Evolutionary conservation across 2,888 invertebrate species (phyloP).

Genomic region (Sarcophaga carnaria): DNA sequence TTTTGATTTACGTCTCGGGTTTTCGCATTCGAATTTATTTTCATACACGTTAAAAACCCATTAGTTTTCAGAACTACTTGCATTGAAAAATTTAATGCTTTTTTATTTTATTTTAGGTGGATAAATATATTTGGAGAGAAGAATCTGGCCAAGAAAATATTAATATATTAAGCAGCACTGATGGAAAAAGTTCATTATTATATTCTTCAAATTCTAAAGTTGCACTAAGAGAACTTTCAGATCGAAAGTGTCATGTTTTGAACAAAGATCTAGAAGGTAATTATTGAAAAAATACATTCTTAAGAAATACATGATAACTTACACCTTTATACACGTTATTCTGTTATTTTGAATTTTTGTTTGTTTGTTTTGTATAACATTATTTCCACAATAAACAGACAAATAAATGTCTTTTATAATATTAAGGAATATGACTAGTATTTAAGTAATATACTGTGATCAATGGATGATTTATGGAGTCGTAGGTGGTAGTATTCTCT

Average conservation of each 20-base stretch:
- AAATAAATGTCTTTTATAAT: too few species aligned
- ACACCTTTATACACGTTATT: background rate
- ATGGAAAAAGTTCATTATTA: background rate
- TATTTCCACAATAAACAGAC: too few species aligned
- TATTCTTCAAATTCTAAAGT: background rate
- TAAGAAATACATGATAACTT: background rate
- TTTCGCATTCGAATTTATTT: too few species aligned
- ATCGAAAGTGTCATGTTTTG: background rate
- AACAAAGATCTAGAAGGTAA: background rate
- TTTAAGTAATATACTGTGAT: too few species aligned
- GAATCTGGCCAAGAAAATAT: constrained; percentile 28
- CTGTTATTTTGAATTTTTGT: background rate
- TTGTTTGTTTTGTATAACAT: background rate
- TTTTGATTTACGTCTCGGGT: too few species aligned
- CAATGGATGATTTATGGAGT: too few species aligned
- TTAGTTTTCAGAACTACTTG: too few species aligned
- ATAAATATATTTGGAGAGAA: constrained; percentile 45
- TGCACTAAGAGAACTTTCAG: background rate
- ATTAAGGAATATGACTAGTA: too few species aligned
- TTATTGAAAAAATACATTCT: background rate
- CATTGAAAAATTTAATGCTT: too few species aligned
- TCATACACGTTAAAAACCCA: too few species aligned
- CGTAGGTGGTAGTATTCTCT: too few species aligned
- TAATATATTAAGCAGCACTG: background rate
- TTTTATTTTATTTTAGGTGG: constrained; percentile 33